These are phyloP conservation scores for Tethya wilhelma DNA, from an alignment of 37 sponge, comb jelly and placozoan genomes.

Conservation along the genomic window DNA sequence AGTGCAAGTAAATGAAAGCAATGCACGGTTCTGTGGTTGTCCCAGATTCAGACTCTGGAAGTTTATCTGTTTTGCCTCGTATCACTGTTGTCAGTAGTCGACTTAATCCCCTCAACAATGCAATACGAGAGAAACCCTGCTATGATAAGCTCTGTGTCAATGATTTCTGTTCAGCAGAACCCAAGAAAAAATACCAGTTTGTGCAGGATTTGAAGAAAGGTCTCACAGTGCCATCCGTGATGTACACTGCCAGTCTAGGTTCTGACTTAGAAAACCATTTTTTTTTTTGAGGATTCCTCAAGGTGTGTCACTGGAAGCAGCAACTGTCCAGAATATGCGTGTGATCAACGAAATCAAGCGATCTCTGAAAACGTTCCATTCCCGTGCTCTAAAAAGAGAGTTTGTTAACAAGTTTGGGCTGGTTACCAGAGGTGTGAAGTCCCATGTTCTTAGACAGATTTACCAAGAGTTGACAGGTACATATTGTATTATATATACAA, in stretches of 20 bases:
- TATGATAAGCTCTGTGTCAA: too few relatives aligned
- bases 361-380: conserved; percentile 4
- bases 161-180: too few relatives aligned
- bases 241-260: conserved; percentile 6
- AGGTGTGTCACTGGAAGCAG: conserved; percentile 14
- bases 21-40: too few relatives aligned
- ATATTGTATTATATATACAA: neutral
- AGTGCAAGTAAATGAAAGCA: too few relatives aligned
- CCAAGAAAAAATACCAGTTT: conserved; percentile 17
- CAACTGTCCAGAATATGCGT: neutral
- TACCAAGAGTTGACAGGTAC: conserved; percentile 13
- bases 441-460: conserved; percentile 4
- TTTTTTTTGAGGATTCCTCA: conserved; percentile 12
- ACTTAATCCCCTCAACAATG: too few relatives aligned
- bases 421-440: neutral
- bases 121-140: too few relatives aligned
- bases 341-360: conserved; percentile 7
- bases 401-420: neutral
- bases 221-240: neutral
- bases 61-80: too few relatives aligned
- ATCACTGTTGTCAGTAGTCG: too few relatives aligned
- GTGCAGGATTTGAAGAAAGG: conserved; percentile 12
- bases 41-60: too few relatives aligned
- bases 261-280: conserved; percentile 8
- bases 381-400: conserved; percentile 20